Evolutionary conservation across 2,888 invertebrate genomes (phyloP).

Genomic region (Amphipoea oculea): DNA sequence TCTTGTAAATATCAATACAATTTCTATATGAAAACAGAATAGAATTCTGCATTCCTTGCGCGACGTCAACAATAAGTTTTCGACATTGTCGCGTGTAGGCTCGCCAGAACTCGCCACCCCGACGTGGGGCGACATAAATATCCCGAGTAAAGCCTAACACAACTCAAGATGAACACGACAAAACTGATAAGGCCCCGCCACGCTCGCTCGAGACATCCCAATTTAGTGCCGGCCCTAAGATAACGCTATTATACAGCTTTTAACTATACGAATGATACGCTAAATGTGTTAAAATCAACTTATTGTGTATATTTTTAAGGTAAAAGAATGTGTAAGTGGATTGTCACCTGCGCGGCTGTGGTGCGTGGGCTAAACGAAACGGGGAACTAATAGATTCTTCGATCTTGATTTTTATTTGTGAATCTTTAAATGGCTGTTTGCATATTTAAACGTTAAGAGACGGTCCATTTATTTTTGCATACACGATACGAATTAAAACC

Average conservation of each 20-base stretch:
- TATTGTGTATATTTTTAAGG: conserved; percentile 81
- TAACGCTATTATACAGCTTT: conserved; percentile 91
- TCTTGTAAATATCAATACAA: conserved; percentile 61
- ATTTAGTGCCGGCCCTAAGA: conserved; percentile 89
- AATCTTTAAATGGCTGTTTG: conserved; percentile 34
- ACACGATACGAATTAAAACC: conserved; percentile 6
- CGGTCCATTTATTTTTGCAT: conserved; percentile 1
- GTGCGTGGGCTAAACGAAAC: conserved; percentile 65
- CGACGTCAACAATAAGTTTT: conserved; percentile 83
- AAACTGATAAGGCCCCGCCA: conserved; percentile 88
- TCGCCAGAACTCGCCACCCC: conserved; percentile 79
- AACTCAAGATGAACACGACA: conserved; percentile 90
- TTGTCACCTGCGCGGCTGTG: conserved; percentile 70
- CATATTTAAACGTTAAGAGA: conserved; percentile 5
- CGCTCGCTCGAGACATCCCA: conserved; percentile 88
- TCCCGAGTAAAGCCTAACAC: conserved; percentile 89
- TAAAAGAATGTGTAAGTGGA: conserved; percentile 71
- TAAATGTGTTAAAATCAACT: conserved; percentile 88
- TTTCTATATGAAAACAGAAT: conserved; percentile 67
- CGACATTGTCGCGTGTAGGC: conserved; percentile 85
- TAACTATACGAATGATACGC: conserved; percentile 89
- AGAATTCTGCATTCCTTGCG: conserved; percentile 69
- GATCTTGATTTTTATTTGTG: conserved; percentile 52
- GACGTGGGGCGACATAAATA: conserved; percentile 85
- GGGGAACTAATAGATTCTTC: conserved; percentile 48